Evolutionary conservation across 2,797 vertebrate species (phyloP).

Genomic region (Pogoniulus pusillus): DNA sequence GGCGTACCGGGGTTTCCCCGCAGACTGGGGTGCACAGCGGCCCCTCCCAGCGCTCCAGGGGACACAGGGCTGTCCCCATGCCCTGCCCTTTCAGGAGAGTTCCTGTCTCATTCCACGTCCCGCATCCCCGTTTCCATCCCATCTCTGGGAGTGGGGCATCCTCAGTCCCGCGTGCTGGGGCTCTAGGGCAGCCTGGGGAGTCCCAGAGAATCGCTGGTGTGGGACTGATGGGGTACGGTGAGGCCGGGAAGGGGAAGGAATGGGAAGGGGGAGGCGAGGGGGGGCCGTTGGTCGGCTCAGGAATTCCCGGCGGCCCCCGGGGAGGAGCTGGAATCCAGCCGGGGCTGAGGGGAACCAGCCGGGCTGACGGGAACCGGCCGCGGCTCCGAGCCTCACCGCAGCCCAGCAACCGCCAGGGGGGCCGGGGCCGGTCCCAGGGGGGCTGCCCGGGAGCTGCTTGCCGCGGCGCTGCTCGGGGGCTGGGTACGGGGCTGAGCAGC

Average conservation of each 20-base stretch:
- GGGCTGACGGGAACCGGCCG: slow-evolving; percentile 43
- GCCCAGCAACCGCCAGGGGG: not conserved
- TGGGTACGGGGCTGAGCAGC: not conserved
- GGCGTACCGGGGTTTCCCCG: not conserved
- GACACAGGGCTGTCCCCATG: not conserved
- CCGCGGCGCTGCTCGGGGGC: not conserved
- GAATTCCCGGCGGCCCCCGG: slow-evolving; percentile 48
- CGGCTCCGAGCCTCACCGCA: not conserved
- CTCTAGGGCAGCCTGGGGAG: not conserved
- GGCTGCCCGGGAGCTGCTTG: not conserved
- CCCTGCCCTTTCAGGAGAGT: not conserved
- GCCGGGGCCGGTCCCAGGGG: not conserved
- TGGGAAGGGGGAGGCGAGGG: not conserved
- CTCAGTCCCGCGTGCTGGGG: not conserved
- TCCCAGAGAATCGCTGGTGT: not conserved
- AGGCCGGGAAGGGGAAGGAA: not conserved
- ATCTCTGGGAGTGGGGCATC: not conserved
- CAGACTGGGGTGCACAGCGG: not conserved
- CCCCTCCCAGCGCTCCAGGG: not conserved
- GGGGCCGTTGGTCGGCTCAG: not conserved
- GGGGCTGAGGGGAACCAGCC: slow-evolving; percentile 58
- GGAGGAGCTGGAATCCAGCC: slow-evolving; percentile 54
- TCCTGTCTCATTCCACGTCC: not conserved
- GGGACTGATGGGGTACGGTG: not conserved
- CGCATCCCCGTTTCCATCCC: not conserved